Percentiles rank a stretch among this genome's conserved stretches.
Evolutionary conservation across 2,888 invertebrate species (phyloP).

Genomic region (Lepidochrysops patricia): DNA sequence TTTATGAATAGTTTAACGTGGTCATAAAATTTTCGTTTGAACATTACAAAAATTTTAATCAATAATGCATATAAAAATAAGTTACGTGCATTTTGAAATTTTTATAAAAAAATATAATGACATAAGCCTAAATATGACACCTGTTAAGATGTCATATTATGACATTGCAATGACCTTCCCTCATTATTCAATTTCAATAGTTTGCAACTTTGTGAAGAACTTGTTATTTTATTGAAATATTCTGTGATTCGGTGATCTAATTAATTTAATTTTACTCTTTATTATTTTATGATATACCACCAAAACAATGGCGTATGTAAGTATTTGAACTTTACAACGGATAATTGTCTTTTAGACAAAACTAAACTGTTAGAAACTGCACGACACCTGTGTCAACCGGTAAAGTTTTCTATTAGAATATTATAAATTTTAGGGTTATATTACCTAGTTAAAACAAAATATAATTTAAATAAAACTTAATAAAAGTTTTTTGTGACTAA

Average conservation of each 20-base stretch:
- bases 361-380: not conserved
- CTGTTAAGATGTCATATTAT: not conserved
- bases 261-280: not conserved
- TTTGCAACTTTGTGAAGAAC: not conserved
- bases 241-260: not conserved
- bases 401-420: too few species aligned
- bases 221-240: not conserved
- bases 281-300: not conserved
- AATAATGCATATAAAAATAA: not conserved
- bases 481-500: too few species aligned
- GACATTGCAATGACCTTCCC: not conserved
- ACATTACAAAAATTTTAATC: too few species aligned
- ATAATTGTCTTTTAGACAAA: not conserved
- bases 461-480: too few species aligned
- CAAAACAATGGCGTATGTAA: not conserved
- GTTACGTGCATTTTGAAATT: not conserved
- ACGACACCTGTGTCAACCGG: not conserved
- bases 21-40: too few species aligned
- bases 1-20: too few species aligned
- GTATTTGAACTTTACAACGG: not conserved
- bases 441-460: too few species aligned
- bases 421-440: too few species aligned
- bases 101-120: not conserved
- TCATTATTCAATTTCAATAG: not conserved
- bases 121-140: slow-evolving; percentile 5